A percentile compares a stretch with the other conserved stretches of the same genome.
These are phyloP conservation scores for Periophthalmodon schlosseri DNA, from an alignment of 2,113 vertebrate genomes.

Conservation along the genomic window DNA sequence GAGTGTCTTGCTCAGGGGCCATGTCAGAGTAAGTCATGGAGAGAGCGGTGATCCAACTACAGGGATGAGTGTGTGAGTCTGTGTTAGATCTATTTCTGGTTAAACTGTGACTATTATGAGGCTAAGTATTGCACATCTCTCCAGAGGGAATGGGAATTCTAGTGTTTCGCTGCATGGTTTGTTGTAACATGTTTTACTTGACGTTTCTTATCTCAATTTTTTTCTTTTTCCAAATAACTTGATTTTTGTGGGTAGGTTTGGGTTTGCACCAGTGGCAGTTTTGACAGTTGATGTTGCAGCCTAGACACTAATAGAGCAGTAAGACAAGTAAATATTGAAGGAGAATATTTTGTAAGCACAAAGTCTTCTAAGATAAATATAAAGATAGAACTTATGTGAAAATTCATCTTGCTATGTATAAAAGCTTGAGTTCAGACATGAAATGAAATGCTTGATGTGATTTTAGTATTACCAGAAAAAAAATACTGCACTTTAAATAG, in stretches of 20 bases:
- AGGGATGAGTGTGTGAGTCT: constrained; percentile 19
- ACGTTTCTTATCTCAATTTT: background rate
- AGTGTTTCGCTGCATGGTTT: background rate
- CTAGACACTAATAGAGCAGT: background rate
- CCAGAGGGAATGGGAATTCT: constrained; percentile 27
- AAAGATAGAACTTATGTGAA: too few species aligned
- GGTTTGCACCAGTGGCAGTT: background rate
- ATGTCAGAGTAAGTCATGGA: constrained; percentile 22
- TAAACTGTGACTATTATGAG: constrained; percentile 43
- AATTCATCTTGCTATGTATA: too few species aligned
- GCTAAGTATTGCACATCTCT: constrained; percentile 29
- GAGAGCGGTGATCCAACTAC: constrained; percentile 28
- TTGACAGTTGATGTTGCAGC: background rate
- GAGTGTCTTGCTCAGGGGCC: constrained; percentile 40
- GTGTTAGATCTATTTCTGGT: constrained; percentile 43
- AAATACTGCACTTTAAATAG: too few species aligned
- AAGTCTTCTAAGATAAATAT: too few species aligned
- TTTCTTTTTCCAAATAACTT: background rate
- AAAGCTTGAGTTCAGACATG: too few species aligned
- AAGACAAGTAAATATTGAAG: background rate
- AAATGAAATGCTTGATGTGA: too few species aligned
- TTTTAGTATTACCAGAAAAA: too few species aligned
- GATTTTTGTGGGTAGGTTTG: background rate
- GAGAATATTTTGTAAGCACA: too few species aligned
- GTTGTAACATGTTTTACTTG: background rate